Evolutionary conservation across 2,888 invertebrate genomes (phyloP).

Genomic region (Clepsis dumicolana): DNA sequence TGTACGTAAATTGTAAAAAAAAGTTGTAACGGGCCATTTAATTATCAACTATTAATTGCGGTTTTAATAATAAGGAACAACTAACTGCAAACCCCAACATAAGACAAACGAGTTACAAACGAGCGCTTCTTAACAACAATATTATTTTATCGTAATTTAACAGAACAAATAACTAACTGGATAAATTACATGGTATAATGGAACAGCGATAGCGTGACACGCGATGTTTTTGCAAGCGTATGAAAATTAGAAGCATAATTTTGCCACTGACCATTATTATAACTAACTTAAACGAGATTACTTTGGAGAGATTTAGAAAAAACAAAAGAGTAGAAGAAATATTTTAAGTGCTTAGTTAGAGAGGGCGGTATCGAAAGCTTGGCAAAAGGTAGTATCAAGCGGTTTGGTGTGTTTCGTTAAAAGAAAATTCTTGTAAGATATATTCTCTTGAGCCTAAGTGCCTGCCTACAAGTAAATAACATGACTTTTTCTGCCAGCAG

Average conservation of each 20-base stretch:
- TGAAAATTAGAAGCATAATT: constrained; percentile 3
- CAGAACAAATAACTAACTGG: constrained; percentile 21
- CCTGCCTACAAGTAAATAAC: too few relatives aligned
- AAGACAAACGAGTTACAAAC: not conserved
- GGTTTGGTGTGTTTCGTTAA: too few relatives aligned
- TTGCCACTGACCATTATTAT: constrained; percentile 1
- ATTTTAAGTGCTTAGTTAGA: not conserved
- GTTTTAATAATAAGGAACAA: not conserved
- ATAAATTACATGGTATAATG: constrained; percentile 19
- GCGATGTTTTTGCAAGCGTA: constrained; percentile 13
- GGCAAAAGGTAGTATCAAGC: not conserved
- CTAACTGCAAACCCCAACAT: not conserved
- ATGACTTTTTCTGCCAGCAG: too few relatives aligned
- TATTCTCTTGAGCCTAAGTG: too few relatives aligned
- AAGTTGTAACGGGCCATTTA: not conserved
- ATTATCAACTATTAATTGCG: not conserved
- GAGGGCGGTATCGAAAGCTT: not conserved
- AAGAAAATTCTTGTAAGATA: too few relatives aligned
- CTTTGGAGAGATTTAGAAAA: not conserved
- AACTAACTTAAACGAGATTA: not conserved
- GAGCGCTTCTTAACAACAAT: constrained; percentile 8
- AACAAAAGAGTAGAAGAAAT: not conserved
- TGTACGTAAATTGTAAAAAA: not conserved
- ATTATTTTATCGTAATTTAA: constrained; percentile 6
- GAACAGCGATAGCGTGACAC: constrained; percentile 9